Conservation (phyloP, 2,888 invertebrate genomes). For the Drosophila dives region DNA sequence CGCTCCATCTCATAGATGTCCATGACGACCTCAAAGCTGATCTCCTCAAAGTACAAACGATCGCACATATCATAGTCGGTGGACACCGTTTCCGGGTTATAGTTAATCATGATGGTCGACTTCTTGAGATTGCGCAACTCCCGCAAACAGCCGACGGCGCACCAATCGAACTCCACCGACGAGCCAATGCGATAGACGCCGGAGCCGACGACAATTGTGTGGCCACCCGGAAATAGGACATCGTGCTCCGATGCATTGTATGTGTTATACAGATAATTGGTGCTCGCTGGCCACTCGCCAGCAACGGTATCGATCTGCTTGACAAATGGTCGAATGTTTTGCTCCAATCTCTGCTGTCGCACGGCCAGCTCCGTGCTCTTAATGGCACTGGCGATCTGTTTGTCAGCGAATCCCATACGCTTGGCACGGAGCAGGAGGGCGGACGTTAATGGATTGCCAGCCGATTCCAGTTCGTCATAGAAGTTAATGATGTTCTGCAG, state of each 20-base stretch:
- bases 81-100: conserved; percentile 99
- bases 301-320: conserved; percentile 99
- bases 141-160: conserved; percentile 97
- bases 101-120: conserved; percentile 99
- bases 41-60: conserved; percentile 99
- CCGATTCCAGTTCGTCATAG: conserved; percentile 88
- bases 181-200: conserved; percentile 99
- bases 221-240: conserved; percentile 91
- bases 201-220: conserved; percentile 95
- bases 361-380: conserved; percentile 95
- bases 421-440: conserved; percentile 91
- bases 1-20: conserved; percentile 97
- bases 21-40: conserved; percentile 99
- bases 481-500: conserved; percentile 95
- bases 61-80: conserved; percentile 99
- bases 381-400: conserved; percentile 95
- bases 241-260: conserved; percentile 96
- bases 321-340: conserved; percentile 92
- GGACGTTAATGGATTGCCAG: conserved; percentile 87
- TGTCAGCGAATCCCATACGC: conserved; percentile 97
- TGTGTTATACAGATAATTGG: conserved; percentile 99
- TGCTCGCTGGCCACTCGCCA: conserved; percentile 99
- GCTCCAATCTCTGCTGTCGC: conserved; percentile 90
- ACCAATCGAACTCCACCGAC: conserved; percentile 99
- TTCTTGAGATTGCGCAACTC: conserved; percentile 94